Evolutionary conservation across 2,888 invertebrate genomes (phyloP).

Genomic region (Ornithoptera alexandrae): DNA sequence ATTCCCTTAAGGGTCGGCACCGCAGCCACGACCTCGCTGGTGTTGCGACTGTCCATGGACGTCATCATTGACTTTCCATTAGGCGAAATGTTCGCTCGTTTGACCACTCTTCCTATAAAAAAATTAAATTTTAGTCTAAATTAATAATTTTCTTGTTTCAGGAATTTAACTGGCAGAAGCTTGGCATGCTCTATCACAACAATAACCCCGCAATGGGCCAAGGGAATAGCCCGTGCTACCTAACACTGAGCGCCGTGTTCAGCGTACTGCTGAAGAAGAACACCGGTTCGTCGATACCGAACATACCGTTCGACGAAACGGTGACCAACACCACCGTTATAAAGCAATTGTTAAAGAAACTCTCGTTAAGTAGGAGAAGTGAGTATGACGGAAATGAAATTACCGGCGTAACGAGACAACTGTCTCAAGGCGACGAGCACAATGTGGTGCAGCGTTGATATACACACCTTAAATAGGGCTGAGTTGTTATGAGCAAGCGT

Average conservation of each 20-base stretch:
- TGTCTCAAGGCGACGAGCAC: no score
- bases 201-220: slow-evolving; percentile 79
- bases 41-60: no score
- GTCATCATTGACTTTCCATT: no score
- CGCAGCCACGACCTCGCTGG: no score
- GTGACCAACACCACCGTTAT: slow-evolving; percentile 77
- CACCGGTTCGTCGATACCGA: slow-evolving; percentile 75
- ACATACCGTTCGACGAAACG: slow-evolving; percentile 83
- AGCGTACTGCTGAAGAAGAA: slow-evolving; percentile 64
- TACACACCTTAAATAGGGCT: no score
- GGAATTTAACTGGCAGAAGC: slow-evolving; percentile 86
- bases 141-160: slow-evolving; percentile 55
- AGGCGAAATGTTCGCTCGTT: no score
- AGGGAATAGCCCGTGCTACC: slow-evolving; percentile 89
- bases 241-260: slow-evolving; percentile 86
- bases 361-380: slow-evolving; percentile 84
- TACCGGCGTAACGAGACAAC: no score
- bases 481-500: no score
- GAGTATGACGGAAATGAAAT: slow-evolving; percentile 64
- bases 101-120: no score
- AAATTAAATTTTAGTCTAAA: not conserved
- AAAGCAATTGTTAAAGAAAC: slow-evolving; percentile 79
- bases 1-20: no score
- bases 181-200: slow-evolving; percentile 87
- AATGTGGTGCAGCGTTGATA: no score